Evolutionary conservation across 1,140 invertebrate genomes (phyloP).

Genomic region (Leptonema lineaticorne): DNA sequence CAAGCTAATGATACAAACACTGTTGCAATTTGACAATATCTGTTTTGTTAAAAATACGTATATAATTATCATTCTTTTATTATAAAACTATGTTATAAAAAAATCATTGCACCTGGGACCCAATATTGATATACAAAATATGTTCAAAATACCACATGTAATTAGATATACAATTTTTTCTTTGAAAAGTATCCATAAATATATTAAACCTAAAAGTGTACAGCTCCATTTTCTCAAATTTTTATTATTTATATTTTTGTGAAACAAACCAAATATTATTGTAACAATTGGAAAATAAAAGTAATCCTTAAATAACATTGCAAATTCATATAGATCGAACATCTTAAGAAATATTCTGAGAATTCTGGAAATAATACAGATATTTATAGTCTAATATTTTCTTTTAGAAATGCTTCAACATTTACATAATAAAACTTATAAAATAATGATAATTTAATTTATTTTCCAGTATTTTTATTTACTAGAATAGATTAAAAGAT

Average conservation of each 20-base stretch:
- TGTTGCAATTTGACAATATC: background rate
- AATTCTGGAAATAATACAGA: no score
- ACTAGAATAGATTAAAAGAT: no score
- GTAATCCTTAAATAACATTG: background rate
- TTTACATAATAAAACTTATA: no score
- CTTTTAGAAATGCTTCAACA: no score
- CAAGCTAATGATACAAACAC: background rate
- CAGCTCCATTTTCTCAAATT: background rate
- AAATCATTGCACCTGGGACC: background rate
- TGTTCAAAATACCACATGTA: background rate
- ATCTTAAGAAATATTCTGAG: background rate
- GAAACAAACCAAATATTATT: background rate
- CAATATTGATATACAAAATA: background rate
- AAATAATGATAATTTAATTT: no score
- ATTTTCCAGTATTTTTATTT: no score
- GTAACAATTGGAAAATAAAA: background rate
- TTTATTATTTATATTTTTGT: background rate
- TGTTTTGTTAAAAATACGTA: background rate
- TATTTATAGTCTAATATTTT: no score
- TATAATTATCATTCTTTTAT: background rate
- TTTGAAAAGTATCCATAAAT: background rate
- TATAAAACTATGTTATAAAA: background rate
- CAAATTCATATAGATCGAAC: background rate
- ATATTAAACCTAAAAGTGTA: background rate
- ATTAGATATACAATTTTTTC: background rate